Conservation (phyloP, 2,888 invertebrate genomes). For the Sabellastarte sp. region DNA sequence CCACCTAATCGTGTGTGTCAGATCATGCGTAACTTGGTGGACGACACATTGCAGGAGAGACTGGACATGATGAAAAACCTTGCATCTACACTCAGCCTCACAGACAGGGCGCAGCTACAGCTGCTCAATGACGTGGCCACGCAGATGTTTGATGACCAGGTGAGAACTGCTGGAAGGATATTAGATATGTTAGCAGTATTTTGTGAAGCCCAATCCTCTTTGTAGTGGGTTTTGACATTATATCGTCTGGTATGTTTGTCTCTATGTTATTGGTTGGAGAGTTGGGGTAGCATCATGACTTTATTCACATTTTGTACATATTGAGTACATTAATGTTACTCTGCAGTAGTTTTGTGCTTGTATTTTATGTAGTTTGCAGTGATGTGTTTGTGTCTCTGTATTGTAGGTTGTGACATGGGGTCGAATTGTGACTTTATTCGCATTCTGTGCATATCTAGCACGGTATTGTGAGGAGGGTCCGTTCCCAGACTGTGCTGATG, state of each 20-base stretch:
- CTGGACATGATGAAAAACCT: slow-evolving; percentile 18
- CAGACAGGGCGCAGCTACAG: slow-evolving; percentile 18
- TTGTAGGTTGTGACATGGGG: slow-evolving; percentile 32
- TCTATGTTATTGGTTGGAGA: no score
- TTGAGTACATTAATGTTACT: no score
- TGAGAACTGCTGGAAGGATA: neutral
- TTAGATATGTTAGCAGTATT: no score
- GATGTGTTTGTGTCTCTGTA: slow-evolving; percentile 21
- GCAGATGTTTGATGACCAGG: slow-evolving; percentile 22
- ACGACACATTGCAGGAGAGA: slow-evolving; percentile 27
- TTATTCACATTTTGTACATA: no score
- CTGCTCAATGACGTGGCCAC: slow-evolving; percentile 26
- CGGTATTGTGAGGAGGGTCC: slow-evolving; percentile 24
- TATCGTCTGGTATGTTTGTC: no score
- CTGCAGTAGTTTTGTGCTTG: no score
- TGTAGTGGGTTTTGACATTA: no score
- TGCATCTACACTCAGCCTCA: neutral
- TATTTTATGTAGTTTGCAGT: no score
- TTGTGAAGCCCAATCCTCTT: no score
- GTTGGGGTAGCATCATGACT: no score
- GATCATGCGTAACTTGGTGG: slow-evolving; percentile 28
- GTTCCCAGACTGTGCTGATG: slow-evolving; percentile 24
- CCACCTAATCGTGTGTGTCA: slow-evolving; percentile 19
- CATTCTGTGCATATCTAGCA: slow-evolving; percentile 33
- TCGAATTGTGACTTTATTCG: slow-evolving; percentile 31